Base-by-base conservation (phyloP, 2,797 vertebrate species). In the Gymnopithys bicolor region DNA sequence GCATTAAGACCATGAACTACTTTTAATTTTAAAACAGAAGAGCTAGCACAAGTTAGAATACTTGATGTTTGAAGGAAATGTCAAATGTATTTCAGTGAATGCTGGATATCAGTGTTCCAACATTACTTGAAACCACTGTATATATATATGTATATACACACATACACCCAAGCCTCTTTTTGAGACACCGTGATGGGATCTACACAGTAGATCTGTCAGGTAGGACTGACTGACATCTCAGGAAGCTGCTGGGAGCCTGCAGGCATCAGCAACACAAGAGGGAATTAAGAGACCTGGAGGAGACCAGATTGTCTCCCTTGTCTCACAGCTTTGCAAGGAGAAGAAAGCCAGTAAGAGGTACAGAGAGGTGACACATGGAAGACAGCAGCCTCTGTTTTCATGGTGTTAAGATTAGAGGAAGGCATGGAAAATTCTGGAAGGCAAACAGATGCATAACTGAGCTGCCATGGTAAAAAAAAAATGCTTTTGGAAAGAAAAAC, bases 71-170 rank as follows among this genome's bases (percentile, higher is more conserved):
- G 24, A 70, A 64, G 22, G 3, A 41, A 37, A 48, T 43, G 49
- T 86, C 35, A 71, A 71, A 46, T 3, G 8, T 19, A 15, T 64
- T 91, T 90, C 37, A 73, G 27, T 32, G 46, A 43, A 70, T 68
- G 27, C 3, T 48, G 32, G 30, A 11, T 53, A 41, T 46, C 64
- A 39, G 4, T 30, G 8, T 73, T 75, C n/a, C 21, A 68, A 9
- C 13, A 3, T 15, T 11, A 15, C 6, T 32, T 56, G 51, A 59
- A 86, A 84, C 14, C 8, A 52, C 24, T 60, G 27, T 18, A 51
- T 24, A 10, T 9, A 1, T 3, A 56, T 4, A 7, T 3, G 24
- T 12, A 52, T 22, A 13, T 3, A 58, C 6, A 5, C 33, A 33
- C 28, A 49, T 5, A 56, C 35, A 74, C 14, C 1, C 14, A 45